A percentile compares a stretch with the other conserved stretches of the same genome.
phyloP scores from a whole-genome alignment of 2,113 vertebrate species.

The Phaetusa simplex region DNA sequence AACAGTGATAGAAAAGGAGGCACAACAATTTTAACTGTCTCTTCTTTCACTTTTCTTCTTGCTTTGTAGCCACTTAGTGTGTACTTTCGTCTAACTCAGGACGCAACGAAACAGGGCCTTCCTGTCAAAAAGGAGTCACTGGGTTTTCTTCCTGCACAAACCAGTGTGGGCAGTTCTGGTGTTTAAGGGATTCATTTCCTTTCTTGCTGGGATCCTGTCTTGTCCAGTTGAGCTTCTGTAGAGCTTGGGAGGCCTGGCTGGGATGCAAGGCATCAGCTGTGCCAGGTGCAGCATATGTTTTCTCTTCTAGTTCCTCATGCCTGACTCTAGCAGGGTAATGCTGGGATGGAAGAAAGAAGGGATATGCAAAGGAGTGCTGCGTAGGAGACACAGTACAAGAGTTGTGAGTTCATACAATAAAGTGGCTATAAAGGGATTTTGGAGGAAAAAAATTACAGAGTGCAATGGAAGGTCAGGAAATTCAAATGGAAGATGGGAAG shows the following conservation, averaged over 20 bases:
- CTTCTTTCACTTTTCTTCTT: background rate
- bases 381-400: background rate
- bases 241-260: background rate
- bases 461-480: background rate
- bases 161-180: background rate
- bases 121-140: background rate
- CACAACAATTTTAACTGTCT: background rate
- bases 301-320: background rate
- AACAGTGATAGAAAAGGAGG: background rate
- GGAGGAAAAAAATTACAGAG: background rate
- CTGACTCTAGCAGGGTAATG: background rate
- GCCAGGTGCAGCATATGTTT: background rate
- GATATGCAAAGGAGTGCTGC: background rate
- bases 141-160: background rate
- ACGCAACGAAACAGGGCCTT: background rate
- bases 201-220: background rate
- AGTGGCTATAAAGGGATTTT: background rate
- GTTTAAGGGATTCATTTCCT: background rate
- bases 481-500: background rate
- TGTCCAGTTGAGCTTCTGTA: background rate
- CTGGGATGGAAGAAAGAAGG: background rate
- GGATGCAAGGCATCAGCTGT: background rate
- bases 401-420: background rate
- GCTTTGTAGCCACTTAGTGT: background rate
- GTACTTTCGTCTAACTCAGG: background rate